These are phyloP conservation scores for Drosophila fulvimacula DNA, from an alignment of 2,888 invertebrate genomes.

Conservation along the genomic window DNA sequence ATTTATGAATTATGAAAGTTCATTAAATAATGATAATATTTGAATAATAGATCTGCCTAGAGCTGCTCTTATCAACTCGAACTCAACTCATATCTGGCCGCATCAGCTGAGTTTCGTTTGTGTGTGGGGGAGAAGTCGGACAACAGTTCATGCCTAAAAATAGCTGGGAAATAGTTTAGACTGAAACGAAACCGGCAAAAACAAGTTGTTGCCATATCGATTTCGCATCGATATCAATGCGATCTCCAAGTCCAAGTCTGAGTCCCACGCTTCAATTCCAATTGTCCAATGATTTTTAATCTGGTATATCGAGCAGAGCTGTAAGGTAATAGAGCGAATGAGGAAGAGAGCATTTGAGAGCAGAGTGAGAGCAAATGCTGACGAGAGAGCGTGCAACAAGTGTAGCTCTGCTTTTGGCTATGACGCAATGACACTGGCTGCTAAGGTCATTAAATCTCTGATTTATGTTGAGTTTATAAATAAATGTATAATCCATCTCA, in stretches of 20 bases:
- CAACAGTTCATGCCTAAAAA: conserved; percentile 49
- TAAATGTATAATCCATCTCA: not conserved
- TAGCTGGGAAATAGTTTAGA: conserved; percentile 22
- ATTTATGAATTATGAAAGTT: too few species aligned
- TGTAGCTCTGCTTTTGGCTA: conserved; percentile 22
- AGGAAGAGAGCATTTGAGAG: not conserved
- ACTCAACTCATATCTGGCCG: not conserved
- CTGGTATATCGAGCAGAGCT: conserved; percentile 9
- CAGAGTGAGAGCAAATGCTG: not conserved
- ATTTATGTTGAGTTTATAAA: conserved; percentile 2
- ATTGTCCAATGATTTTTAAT: not conserved
- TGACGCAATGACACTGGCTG: conserved; percentile 43
- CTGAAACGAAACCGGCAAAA: conserved; percentile 44
- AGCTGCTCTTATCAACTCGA: conserved; percentile 29
- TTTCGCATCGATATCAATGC: not conserved
- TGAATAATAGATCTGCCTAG: not conserved
- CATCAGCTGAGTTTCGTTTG: not conserved
- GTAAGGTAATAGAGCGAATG: not conserved
- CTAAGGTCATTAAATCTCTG: not conserved
- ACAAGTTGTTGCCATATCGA: conserved; percentile 27
- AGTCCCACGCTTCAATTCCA: conserved; percentile 55
- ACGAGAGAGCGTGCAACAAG: not conserved
- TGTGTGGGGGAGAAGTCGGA: not conserved
- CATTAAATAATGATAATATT: not conserved
- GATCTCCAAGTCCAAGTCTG: conserved; percentile 36